Evolutionary conservation across 2,888 invertebrate genomes (phyloP).

Genomic region (Ptilodon capucinus): DNA sequence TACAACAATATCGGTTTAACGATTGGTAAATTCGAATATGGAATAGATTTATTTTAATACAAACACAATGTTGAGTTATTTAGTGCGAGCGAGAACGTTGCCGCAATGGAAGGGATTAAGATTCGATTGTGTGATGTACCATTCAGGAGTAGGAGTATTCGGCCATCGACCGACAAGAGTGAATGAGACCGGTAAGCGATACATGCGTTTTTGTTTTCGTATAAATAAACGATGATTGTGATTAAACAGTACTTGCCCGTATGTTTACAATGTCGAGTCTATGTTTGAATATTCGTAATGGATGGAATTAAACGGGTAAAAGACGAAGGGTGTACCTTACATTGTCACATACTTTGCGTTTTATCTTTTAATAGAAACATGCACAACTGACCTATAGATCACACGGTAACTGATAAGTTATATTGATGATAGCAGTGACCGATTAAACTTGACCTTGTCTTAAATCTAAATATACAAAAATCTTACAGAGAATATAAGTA

Average conservation of each 20-base stretch:
- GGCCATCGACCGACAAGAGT: slow-evolving; percentile 78
- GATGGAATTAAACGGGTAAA: slow-evolving; percentile 3
- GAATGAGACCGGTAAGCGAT: slow-evolving; percentile 61
- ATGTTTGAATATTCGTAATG: background rate
- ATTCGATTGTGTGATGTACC: slow-evolving; percentile 63
- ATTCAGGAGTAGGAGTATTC: slow-evolving; percentile 83
- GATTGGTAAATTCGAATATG: slow-evolving; percentile 20
- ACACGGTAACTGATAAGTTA: background rate
- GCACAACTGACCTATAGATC: background rate
- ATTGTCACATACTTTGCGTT: background rate
- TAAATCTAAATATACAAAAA: too few relatives aligned
- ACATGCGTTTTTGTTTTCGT: background rate
- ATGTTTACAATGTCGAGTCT: background rate
- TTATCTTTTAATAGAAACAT: too few relatives aligned
- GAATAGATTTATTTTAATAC: slow-evolving; percentile 24
- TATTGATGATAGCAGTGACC: too few relatives aligned
- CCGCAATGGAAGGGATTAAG: slow-evolving; percentile 50
- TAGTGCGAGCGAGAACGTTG: slow-evolving; percentile 56
- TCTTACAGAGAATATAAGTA: too few relatives aligned
- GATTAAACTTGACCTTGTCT: too few relatives aligned
- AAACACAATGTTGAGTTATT: slow-evolving; percentile 56
- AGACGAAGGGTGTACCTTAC: background rate
- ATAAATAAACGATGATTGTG: background rate
- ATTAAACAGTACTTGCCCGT: background rate
- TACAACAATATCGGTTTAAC: background rate